A percentile compares a stretch with the other conserved stretches of the same genome.
Conservation (phyloP, 2,888 invertebrate genomes). For the Tachystola acroxantha region DNA sequence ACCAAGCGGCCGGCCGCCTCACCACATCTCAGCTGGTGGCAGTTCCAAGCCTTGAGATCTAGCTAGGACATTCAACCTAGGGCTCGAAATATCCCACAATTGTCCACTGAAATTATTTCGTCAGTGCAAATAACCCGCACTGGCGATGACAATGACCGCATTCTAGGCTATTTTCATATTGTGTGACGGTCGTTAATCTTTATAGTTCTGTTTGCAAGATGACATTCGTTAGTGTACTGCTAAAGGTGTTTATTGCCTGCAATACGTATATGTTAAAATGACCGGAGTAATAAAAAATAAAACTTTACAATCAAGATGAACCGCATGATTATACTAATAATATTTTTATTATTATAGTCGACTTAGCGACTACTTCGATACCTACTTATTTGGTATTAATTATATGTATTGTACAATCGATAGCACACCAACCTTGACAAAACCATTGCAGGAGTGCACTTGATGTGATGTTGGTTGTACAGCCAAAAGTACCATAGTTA, state of each 20-base stretch:
- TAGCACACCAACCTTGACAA: too few species aligned
- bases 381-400: too few species aligned
- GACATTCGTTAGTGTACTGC: conserved; percentile 28
- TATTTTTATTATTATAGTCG: too few species aligned
- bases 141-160: conserved; percentile 23
- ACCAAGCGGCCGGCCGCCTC: conserved; percentile 52
- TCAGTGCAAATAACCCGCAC: conserved; percentile 11
- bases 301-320: neutral
- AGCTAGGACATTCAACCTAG: conserved; percentile 4
- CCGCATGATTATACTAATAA: too few species aligned
- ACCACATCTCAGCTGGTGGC: conserved; percentile 61
- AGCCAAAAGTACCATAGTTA: too few species aligned
- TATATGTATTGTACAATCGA: too few species aligned
- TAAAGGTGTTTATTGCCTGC: conserved; percentile 29
- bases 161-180: conserved; percentile 13
- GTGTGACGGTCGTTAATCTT: conserved; percentile 35
- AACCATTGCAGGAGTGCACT: too few species aligned
- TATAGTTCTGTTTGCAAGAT: conserved; percentile 30
- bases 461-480: too few species aligned
- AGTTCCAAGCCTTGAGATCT: conserved; percentile 63
- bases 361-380: too few species aligned
- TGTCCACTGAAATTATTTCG: conserved; percentile 27
- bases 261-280: conserved; percentile 16
- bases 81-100: conserved; percentile 19
- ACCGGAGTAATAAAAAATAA: neutral